Percentiles rank a stretch among this genome's conserved stretches.
Conservation (phyloP, 2,888 invertebrate species). For the Antheraea yamamai region DNA sequence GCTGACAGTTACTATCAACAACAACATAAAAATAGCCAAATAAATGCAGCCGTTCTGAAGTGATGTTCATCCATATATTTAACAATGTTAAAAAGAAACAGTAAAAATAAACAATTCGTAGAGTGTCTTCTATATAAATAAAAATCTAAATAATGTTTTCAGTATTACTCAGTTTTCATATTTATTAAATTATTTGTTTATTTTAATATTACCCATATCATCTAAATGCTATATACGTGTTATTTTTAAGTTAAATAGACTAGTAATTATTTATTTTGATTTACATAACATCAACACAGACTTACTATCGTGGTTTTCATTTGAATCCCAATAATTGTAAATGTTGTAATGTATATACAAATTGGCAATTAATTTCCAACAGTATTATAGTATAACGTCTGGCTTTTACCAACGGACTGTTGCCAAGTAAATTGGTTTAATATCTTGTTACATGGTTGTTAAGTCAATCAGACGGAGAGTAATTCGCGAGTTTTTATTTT, state of each 20-base stretch:
- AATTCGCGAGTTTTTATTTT: conserved; percentile 13
- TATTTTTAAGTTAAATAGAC: too few relatives aligned
- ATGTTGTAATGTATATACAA: conserved; percentile 22
- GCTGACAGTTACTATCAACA: too few relatives aligned
- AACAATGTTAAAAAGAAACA: too few relatives aligned
- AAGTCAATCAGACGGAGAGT: conserved; percentile 12
- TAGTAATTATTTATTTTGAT: not conserved
- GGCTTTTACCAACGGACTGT: conserved; percentile 14
- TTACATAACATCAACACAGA: not conserved
- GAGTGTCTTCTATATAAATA: too few relatives aligned
- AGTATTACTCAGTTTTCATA: not conserved
- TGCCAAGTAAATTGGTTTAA: conserved; percentile 21
- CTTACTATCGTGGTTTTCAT: not conserved
- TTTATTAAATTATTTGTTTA: not conserved
- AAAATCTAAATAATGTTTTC: not conserved
- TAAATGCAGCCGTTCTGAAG: too few relatives aligned
- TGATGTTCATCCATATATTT: too few relatives aligned
- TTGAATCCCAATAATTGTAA: conserved; percentile 3
- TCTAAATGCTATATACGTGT: too few relatives aligned
- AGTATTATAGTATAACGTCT: conserved; percentile 18
- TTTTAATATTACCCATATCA: not conserved
- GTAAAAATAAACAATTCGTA: too few relatives aligned
- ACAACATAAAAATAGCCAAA: too few relatives aligned
- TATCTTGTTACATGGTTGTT: conserved; percentile 10
- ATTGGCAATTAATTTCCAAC: conserved; percentile 29